phyloP scores from a whole-genome alignment of 2,888 invertebrate species.

The Netelia fuscicornis region DNA sequence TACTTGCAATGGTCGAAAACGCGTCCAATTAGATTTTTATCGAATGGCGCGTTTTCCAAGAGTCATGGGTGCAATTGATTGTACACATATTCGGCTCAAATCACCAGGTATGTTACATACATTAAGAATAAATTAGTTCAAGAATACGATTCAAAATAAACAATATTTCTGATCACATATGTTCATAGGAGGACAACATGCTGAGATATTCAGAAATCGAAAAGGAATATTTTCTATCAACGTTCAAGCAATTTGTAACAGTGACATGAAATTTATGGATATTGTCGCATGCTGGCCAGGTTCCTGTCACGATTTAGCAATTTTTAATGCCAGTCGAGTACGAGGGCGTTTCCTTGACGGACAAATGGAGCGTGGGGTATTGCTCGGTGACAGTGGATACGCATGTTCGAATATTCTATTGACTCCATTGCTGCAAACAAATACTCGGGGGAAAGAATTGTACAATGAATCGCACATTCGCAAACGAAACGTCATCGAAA shows the following conservation, averaged over 20 bases:
- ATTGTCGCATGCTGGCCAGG: conserved; percentile 22
- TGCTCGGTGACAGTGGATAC: no score
- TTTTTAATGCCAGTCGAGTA: no score
- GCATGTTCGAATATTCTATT: no score
- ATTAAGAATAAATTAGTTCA: no score
- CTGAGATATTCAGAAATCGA: conserved; percentile 56
- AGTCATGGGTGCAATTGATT: conserved; percentile 68
- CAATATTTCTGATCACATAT: no score
- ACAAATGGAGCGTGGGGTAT: no score
- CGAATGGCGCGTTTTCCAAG: conserved; percentile 58
- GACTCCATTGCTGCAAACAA: neutral
- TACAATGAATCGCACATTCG: conserved; percentile 33
- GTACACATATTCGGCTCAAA: conserved; percentile 48
- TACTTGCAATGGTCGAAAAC: no score
- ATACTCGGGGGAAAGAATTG: conserved; percentile 6
- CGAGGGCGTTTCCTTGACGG: no score
- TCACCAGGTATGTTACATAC: no score
- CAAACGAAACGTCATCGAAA: conserved; percentile 16
- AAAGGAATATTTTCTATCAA: conserved; percentile 61
- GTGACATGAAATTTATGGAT: conserved; percentile 48
- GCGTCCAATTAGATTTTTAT: conserved; percentile 45
- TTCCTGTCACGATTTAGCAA: no score
- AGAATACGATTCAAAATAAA: no score
- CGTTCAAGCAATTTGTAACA: conserved; percentile 55
- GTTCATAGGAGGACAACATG: conserved; percentile 56